Evolutionary conservation across 1,140 invertebrate genomes (phyloP).

Genomic region (Limonius californicus): DNA sequence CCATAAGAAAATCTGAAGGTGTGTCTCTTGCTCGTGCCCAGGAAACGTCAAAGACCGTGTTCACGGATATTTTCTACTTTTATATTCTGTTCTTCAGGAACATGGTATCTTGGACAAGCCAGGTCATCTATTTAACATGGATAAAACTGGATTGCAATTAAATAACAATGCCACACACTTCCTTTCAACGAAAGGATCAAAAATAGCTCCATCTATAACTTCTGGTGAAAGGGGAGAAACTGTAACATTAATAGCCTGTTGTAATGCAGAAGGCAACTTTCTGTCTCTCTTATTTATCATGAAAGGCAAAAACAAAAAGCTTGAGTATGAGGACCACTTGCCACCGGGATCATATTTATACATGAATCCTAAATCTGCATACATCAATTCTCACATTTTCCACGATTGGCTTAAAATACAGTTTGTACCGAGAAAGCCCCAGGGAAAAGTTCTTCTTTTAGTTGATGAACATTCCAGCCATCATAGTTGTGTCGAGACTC

Average conservation of each 20-base stretch:
- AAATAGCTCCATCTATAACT: not conserved
- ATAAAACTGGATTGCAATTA: slow-evolving; percentile 39
- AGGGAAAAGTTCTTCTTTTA: slow-evolving; percentile 42
- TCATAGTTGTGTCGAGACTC: slow-evolving; percentile 26
- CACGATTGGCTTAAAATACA: slow-evolving; percentile 31
- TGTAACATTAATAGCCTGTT: no score
- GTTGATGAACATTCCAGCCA: slow-evolving; percentile 46
- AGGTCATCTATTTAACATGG: slow-evolving; percentile 33
- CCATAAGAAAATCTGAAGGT: no score
- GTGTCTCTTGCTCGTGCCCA: slow-evolving; percentile 30
- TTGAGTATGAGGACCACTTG: slow-evolving; percentile 38
- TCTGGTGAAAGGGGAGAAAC: slow-evolving; percentile 33
- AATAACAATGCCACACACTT: slow-evolving; percentile 32
- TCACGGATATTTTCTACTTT: slow-evolving; percentile 24
- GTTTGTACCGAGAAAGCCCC: slow-evolving; percentile 42
- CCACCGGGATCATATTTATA: slow-evolving; percentile 33
- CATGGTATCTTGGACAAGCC: slow-evolving; percentile 35
- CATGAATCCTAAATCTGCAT: slow-evolving; percentile 35
- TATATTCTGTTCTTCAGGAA: slow-evolving; percentile 21
- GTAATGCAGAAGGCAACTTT: no score
- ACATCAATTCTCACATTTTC: slow-evolving; percentile 34
- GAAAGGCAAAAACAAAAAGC: slow-evolving; percentile 39
- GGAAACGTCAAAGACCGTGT: slow-evolving; percentile 31
- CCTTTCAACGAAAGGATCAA: not conserved
- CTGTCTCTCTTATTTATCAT: slow-evolving; percentile 35